phyloP scores from a whole-genome alignment of 2,797 vertebrate genomes.

The Chiloscyllium punctatum region DNA sequence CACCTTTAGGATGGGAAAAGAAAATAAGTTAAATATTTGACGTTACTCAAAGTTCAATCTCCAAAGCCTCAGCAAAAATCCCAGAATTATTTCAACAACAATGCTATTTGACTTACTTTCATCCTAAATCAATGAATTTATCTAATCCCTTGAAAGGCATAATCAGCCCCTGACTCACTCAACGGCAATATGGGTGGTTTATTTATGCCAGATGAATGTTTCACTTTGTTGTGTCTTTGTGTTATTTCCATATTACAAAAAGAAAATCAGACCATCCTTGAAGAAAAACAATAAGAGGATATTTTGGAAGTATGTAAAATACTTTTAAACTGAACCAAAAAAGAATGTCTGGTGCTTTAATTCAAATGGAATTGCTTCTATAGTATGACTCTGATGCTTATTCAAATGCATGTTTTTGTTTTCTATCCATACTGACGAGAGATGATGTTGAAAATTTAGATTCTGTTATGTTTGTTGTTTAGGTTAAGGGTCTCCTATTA shows the following conservation, averaged over 20 bases:
- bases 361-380: neutral
- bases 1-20: no score
- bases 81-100: no score
- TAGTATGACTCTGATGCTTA: neutral
- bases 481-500: conserved; percentile 66
- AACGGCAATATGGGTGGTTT: no score
- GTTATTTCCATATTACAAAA: neutral
- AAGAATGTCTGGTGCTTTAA: neutral
- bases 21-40: no score
- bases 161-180: no score
- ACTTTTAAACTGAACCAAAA: neutral
- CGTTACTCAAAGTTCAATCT: no score
- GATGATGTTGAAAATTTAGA: neutral
- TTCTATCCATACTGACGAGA: neutral
- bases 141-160: no score
- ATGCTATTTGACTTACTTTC: no score
- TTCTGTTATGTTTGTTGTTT: conserved; percentile 25
- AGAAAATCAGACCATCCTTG: neutral
- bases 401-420: neutral
- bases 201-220: neutral
- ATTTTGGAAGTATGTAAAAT: no score
- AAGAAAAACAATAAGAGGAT: neutral
- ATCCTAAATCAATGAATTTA: no score
- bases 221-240: neutral
- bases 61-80: no score